Percentiles rank a stretch among this genome's conserved stretches.
These are phyloP conservation scores for Gadus macrocephalus DNA, from an alignment of 2,113 vertebrate species.

Conservation along the genomic window DNA sequence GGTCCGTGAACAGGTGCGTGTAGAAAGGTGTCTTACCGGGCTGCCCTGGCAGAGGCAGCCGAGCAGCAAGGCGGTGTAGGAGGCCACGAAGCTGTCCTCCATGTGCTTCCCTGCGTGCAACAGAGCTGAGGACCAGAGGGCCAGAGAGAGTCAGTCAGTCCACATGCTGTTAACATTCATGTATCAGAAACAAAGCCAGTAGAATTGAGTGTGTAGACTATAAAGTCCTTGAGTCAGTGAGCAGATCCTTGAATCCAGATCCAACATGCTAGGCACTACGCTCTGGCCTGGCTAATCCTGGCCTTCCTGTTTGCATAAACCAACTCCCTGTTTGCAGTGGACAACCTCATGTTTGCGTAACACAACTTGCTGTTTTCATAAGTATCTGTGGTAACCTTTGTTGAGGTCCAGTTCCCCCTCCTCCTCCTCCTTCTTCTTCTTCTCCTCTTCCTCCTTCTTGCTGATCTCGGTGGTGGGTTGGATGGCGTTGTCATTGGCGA, in stretches of 20 bases:
- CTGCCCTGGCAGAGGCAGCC: constrained; percentile 97
- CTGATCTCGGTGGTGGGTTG: constrained; percentile 31
- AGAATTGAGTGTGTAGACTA: no score
- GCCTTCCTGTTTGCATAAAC: no score
- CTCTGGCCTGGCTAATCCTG: no score
- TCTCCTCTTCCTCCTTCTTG: constrained; percentile 59
- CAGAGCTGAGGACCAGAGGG: constrained; percentile 75
- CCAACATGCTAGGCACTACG: no score
- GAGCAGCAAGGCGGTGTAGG: constrained; percentile 94
- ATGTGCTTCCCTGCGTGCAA: constrained; percentile 99
- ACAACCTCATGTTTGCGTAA: no score
- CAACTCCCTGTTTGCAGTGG: no score
- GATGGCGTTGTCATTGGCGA: constrained; percentile 79
- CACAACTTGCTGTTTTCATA: no score
- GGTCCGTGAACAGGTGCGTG: not conserved
- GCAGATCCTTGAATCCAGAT: no score
- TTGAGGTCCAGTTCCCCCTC: constrained; percentile 96
- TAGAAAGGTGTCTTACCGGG: constrained; percentile 75
- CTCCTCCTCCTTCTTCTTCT: constrained; percentile 75
- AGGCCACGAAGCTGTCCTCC: constrained; percentile 98
- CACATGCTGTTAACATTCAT: no score
- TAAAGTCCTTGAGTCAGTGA: no score
- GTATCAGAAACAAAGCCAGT: no score
- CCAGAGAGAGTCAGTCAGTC: no score
- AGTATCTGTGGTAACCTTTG: constrained; percentile 77